Conservation (phyloP, 1,140 invertebrate genomes). For the silkworm (Bombyx mori) region ASM3026992v2 NC_085117.1:3241001-3241500, state of each 20-base stretch:
- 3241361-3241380: conserved; percentile 23
- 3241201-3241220: conserved; percentile 34
- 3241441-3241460: background rate
- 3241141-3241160: background rate
- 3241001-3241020: no score
- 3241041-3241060: no score
- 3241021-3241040: no score
- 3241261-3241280: conserved; percentile 15
- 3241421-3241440: background rate
- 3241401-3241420: conserved; percentile 33
- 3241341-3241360: conserved; percentile 24
- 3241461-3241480: background rate
- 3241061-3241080: no score
- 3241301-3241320: conserved; percentile 19
- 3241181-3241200: conserved; percentile 22
- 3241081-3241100: no score
- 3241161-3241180: background rate
- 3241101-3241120: no score
- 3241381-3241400: conserved; percentile 29
- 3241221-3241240: conserved; percentile 20
- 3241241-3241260: conserved; percentile 4
- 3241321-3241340: conserved; percentile 25
- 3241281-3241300: conserved; percentile 22
- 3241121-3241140: no score
- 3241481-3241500: background rate